phyloP scores from a whole-genome alignment of 2,888 invertebrate genomes.

The Andrena hattorfiana region DNA sequence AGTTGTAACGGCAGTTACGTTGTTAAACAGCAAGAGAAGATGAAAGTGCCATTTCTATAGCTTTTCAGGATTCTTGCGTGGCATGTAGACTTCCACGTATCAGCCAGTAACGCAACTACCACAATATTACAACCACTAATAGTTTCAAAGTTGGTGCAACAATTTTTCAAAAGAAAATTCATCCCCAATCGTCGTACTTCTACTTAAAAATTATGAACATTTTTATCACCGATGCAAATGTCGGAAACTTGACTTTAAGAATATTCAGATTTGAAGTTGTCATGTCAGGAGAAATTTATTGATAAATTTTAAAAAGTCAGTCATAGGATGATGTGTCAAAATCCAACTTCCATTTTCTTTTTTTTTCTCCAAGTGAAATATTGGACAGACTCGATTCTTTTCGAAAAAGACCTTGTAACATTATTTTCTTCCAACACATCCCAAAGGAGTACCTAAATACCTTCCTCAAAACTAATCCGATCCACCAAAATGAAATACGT shows the following conservation, averaged over 20 bases:
- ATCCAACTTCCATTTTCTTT: too few relatives aligned
- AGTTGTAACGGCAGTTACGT: constrained; percentile 16
- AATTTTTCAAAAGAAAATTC: not conserved
- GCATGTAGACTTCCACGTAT: constrained; percentile 31
- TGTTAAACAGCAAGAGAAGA: constrained; percentile 42
- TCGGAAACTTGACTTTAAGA: not conserved
- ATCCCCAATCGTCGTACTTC: not conserved
- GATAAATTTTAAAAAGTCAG: too few relatives aligned
- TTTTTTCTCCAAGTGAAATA: too few relatives aligned
- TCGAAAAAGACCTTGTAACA: not conserved
- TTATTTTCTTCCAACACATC: not conserved
- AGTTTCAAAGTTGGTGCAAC: not conserved
- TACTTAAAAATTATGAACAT: not conserved
- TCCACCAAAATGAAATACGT: too few relatives aligned
- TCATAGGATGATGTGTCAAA: too few relatives aligned
- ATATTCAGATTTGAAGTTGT: too few relatives aligned
- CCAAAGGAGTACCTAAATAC: not conserved
- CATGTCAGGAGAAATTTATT: too few relatives aligned
- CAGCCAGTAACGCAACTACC: constrained; percentile 23
- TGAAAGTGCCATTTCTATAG: constrained; percentile 59
- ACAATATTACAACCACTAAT: constrained; percentile 1
- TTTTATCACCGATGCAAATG: not conserved
- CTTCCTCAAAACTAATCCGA: too few relatives aligned
- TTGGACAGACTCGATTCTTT: too few relatives aligned
- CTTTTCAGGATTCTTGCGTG: constrained; percentile 25